Conservation (phyloP, 2,113 vertebrate species). For the Alethe diademata region DNA sequence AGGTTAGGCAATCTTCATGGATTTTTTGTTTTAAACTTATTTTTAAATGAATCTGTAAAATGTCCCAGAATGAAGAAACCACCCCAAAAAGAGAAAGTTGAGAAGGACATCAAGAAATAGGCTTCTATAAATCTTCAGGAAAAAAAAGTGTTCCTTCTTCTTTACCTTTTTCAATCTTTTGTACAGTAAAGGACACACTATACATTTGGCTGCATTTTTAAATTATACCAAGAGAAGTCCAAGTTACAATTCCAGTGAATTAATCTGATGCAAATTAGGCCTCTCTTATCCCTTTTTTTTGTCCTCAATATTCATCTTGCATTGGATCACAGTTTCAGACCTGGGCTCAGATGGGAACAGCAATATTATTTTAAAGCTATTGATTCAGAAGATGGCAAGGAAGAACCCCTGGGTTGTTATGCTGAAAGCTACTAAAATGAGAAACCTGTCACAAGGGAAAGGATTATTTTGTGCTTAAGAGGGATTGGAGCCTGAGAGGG, state of each 20-base stretch:
- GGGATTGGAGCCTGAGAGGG: not conserved
- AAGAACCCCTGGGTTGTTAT: conserved; percentile 53
- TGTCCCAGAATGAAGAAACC: not conserved
- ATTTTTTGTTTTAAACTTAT: not conserved
- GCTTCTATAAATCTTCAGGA: not conserved
- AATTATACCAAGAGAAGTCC: not conserved
- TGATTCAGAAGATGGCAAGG: conserved; percentile 60
- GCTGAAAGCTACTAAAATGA: conserved; percentile 29
- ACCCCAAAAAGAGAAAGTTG: not conserved
- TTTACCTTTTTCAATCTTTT: not conserved
- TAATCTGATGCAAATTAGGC: not conserved
- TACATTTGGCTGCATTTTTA: not conserved
- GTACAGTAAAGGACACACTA: not conserved
- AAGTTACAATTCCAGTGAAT: not conserved
- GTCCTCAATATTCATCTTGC: not conserved
- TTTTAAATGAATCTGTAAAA: not conserved
- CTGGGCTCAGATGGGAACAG: conserved; percentile 9
- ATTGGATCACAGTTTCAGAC: conserved; percentile 27
- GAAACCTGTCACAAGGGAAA: conserved; percentile 49
- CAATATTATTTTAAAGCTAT: conserved; percentile 61
- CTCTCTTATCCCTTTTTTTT: not conserved
- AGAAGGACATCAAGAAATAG: not conserved
- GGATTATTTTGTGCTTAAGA: conserved; percentile 9
- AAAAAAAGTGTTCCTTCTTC: not conserved
- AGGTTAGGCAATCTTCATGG: not conserved